phyloP scores from a whole-genome alignment of 2,888 invertebrate genomes.

The Mimumesa dahlbomi region DNA sequence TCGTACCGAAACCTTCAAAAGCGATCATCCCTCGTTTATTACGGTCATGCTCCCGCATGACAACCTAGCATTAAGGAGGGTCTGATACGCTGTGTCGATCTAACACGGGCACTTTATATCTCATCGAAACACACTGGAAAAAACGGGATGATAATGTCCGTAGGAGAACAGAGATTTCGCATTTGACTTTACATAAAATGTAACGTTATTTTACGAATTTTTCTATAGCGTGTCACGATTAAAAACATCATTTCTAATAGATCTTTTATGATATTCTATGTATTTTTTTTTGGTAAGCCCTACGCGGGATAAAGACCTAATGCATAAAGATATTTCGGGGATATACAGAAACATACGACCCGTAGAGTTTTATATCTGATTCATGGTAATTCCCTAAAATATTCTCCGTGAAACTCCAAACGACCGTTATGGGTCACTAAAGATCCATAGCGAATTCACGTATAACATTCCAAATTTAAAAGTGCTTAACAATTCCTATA shows the following conservation, averaged over 20 bases:
- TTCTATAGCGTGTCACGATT: too few species aligned
- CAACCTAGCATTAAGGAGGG: slow-evolving; percentile 54
- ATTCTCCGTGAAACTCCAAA: slow-evolving; percentile 38
- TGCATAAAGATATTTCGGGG: too few species aligned
- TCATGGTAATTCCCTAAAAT: slow-evolving; percentile 33
- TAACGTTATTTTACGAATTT: slow-evolving; percentile 22
- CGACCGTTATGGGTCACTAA: slow-evolving; percentile 65
- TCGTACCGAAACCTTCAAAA: slow-evolving; percentile 47
- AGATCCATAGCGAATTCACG: slow-evolving; percentile 27
- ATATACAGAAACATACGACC: slow-evolving; percentile 29
- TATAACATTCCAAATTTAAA: slow-evolving; percentile 63
- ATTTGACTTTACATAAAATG: too few species aligned
- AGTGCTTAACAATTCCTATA: slow-evolving; percentile 61
- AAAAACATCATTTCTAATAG: too few species aligned
- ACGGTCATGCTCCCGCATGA: slow-evolving; percentile 43
- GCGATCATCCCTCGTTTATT: slow-evolving; percentile 58
- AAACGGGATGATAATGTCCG: slow-evolving; percentile 27
- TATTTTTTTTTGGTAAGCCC: too few species aligned
- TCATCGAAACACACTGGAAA: slow-evolving; percentile 24
- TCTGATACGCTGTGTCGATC: slow-evolving; percentile 50
- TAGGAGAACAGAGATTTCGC: not conserved
- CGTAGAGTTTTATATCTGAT: slow-evolving; percentile 28
- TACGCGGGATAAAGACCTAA: too few species aligned
- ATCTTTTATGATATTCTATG: too few species aligned
- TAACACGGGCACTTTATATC: slow-evolving; percentile 42